phyloP scores from a whole-genome alignment of 2,797 vertebrate genomes.

The Dryobates pubescens region DNA sequence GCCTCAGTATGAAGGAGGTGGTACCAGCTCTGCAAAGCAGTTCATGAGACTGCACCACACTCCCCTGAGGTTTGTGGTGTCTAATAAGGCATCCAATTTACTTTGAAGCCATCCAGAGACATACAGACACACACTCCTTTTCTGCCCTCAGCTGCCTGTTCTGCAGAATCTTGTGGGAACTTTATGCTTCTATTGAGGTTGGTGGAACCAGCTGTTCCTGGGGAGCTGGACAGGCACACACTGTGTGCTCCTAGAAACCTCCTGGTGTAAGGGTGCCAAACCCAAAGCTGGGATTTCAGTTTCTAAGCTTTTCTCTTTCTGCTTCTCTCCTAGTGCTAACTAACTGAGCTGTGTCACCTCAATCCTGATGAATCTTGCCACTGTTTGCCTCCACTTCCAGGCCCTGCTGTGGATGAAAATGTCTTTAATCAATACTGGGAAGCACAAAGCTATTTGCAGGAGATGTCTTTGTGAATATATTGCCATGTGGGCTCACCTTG shows the following conservation, averaged over 20 bases:
- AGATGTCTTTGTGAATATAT: background rate
- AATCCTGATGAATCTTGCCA: background rate
- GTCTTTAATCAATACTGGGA: background rate
- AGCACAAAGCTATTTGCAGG: background rate
- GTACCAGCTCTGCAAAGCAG: background rate
- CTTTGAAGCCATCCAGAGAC: background rate
- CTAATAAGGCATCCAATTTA: background rate
- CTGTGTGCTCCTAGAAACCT: background rate
- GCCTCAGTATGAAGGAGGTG: background rate
- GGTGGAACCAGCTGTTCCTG: background rate
- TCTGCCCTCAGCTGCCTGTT: background rate
- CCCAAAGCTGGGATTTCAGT: background rate
- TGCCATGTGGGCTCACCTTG: background rate
- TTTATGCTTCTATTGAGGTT: background rate
- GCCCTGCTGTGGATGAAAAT: background rate
- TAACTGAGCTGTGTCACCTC: background rate
- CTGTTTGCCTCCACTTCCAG: background rate
- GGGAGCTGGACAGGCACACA: background rate
- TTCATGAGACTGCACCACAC: accelerated
- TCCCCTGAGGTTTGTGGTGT: accelerated
- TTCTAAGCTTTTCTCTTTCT: background rate
- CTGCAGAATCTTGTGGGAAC: background rate
- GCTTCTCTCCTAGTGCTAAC: background rate
- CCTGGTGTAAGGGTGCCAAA: background rate
- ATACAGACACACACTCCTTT: accelerated